Percentiles rank a stretch among this genome's conserved stretches.
Conservation (phyloP, 2,797 vertebrate genomes). For the Myiotriccus ornatus region DNA sequence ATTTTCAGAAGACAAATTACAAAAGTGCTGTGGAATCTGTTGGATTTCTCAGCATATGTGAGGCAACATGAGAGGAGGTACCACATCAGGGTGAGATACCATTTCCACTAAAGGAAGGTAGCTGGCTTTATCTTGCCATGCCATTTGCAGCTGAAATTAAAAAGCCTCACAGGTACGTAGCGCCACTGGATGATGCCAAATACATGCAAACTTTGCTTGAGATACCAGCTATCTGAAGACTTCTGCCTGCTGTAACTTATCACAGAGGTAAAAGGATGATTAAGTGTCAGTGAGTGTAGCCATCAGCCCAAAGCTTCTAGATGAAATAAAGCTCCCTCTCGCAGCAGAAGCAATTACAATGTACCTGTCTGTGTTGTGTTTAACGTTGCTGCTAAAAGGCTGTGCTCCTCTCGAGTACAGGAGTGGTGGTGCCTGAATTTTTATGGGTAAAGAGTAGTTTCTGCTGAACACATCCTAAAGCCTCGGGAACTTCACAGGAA, state of each 20-base stretch:
- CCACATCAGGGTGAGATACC: background rate
- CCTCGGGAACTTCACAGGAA: background rate
- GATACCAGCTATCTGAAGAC: background rate
- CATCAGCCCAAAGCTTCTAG: background rate
- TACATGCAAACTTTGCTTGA: background rate
- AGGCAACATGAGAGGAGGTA: background rate
- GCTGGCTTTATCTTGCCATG: background rate
- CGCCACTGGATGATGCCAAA: background rate
- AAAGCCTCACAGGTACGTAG: background rate
- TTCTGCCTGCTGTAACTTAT: background rate
- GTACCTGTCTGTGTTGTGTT: background rate
- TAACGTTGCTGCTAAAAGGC: background rate
- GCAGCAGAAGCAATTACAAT: background rate
- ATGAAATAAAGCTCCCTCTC: background rate
- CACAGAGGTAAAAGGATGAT: background rate
- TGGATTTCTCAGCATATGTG: background rate
- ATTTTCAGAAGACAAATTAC: background rate
- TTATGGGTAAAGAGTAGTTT: background rate
- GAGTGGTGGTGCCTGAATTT: background rate
- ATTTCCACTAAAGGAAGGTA: background rate
- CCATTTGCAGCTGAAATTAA: background rate
- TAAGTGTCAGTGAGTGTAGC: background rate
- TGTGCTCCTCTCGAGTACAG: background rate
- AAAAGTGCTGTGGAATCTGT: background rate
- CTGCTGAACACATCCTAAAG: background rate